Evolutionary conservation across 2,113 vertebrate genomes (phyloP), one percentile per base, ranked within the genome.

Genomic region (Vicugna pacos): DNA sequence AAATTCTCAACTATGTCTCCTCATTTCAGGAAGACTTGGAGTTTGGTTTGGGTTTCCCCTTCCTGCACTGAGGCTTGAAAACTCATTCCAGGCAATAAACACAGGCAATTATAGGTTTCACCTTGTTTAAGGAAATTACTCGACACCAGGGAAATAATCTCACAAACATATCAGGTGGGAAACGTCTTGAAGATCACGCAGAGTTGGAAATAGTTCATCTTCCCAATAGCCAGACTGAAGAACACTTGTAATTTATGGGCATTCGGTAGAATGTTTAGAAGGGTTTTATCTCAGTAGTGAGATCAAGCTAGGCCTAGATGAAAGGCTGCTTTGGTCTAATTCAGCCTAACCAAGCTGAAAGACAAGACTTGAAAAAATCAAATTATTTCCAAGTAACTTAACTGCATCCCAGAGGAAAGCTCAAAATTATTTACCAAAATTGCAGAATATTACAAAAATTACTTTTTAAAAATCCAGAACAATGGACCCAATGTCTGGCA

Each of bases 381-480:
- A 52, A 82, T 60, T 54, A 14, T 64, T 80, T 80, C 77, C 54
- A 16, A 56, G 50, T 8, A 79, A 79, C 76, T 79, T 79, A 79
- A 52, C 52, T 79, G 52, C 13, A 79, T 42, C 24, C 54, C 54
- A 42, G 24, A 80, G 77, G 24, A 58, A 80, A 94, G 46, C n/a
- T 72, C 62, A 93, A 69, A 96, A 67, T 91, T 91, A 48, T 81
- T 87, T 82, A 83, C 69, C 81, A 86, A 65, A 81, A 80, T 54
- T 64, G 48, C 54, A 58, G 80, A 73, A 64, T 52, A 81, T 87
- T 85, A 56, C 28, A 75, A 48, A 67, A 82, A 38, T n/a, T 16
- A 67, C 60, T 73, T 77, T 48, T 15, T 10, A 60, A 92, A 88
- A 70, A 75, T 38, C 22, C 62, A 72, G 38, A 10, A n/a, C 69